phyloP scores from a whole-genome alignment of 2,888 invertebrate species.

The Philhelius pedissequus region DNA sequence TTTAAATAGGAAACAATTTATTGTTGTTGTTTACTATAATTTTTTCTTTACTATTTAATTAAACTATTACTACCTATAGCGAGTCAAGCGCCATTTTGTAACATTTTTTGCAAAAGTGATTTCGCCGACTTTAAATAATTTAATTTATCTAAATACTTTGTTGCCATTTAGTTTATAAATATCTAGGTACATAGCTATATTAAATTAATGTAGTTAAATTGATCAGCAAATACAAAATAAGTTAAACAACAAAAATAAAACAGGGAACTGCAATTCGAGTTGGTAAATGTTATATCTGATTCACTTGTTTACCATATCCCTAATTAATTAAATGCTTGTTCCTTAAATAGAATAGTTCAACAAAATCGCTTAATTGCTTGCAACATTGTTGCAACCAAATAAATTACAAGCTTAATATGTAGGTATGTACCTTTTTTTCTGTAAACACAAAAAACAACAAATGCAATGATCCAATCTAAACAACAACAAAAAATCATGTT shows the following conservation, averaged over 20 bases:
- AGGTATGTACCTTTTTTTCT: background rate
- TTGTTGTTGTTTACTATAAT: too few relatives aligned
- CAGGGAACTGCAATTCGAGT: background rate
- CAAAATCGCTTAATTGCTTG: constrained; percentile 58
- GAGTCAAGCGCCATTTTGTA: too few relatives aligned
- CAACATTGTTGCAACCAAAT: constrained; percentile 55
- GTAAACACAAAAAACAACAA: background rate
- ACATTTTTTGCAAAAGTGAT: too few relatives aligned
- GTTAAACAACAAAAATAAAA: background rate
- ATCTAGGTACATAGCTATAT: too few relatives aligned
- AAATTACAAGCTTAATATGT: constrained; percentile 31
- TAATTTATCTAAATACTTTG: too few relatives aligned
- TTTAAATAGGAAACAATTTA: too few relatives aligned
- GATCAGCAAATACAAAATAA: background rate
- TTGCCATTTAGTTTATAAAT: too few relatives aligned
- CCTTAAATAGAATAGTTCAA: constrained; percentile 24
- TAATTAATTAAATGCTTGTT: constrained; percentile 1
- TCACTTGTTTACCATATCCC: constrained; percentile 15
- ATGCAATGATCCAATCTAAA: background rate
- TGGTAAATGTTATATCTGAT: background rate
- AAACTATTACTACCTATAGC: too few relatives aligned
- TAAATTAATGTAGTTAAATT: too few relatives aligned
- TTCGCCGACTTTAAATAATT: too few relatives aligned
- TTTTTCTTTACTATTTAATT: too few relatives aligned
- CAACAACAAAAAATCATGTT: background rate